These are phyloP conservation scores for Cepphus grylle DNA, from an alignment of 2,113 vertebrate species.

Conservation along the genomic window DNA sequence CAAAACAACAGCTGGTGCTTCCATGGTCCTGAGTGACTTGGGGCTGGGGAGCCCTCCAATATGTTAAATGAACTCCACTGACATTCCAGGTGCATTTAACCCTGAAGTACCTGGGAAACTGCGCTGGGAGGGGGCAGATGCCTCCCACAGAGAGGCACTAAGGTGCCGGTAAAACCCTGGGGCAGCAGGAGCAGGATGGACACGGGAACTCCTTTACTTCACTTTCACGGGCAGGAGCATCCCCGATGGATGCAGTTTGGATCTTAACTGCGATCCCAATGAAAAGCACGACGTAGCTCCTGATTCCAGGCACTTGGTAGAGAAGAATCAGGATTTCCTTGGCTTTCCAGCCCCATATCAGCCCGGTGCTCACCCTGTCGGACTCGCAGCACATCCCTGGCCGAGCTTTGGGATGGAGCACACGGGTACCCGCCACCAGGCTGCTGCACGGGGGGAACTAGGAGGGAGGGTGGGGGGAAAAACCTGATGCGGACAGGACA, in stretches of 20 bases:
- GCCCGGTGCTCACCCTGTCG: background rate
- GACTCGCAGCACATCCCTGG: background rate
- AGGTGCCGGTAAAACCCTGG: background rate
- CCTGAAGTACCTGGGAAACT: background rate
- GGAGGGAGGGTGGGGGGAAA: background rate
- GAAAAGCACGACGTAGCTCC: background rate
- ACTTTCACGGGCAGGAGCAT: background rate
- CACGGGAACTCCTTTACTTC: background rate
- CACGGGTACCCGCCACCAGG: accelerated
- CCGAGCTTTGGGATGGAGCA: background rate
- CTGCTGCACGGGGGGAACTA: background rate
- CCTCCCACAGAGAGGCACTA: background rate
- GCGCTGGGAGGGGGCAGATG: background rate
- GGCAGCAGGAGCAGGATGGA: background rate
- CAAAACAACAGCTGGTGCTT: background rate
- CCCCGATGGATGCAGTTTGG: background rate
- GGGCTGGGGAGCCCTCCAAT: accelerated
- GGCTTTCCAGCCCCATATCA: background rate
- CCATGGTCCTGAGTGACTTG: background rate
- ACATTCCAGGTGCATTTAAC: background rate
- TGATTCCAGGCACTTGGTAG: background rate
- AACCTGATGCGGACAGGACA: background rate
- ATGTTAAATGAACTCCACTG: background rate
- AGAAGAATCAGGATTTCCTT: background rate
- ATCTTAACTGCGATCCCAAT: background rate